Conservation (phyloP, 2,113 vertebrate species). For the Bothrops jararaca region DNA sequence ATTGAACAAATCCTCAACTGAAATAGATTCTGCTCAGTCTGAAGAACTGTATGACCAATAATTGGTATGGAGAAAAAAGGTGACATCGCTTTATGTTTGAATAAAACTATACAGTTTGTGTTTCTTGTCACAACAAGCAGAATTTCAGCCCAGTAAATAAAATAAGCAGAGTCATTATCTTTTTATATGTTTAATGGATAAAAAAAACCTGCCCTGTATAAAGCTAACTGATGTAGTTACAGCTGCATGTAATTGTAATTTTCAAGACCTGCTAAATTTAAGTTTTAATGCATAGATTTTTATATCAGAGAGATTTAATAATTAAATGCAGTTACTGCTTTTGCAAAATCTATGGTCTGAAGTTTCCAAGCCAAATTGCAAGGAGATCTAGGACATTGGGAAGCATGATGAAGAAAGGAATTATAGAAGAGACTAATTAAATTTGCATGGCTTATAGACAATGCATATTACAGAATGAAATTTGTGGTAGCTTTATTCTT, state of each 20-base stretch:
- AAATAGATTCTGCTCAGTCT: not conserved
- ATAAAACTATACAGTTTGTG: not conserved
- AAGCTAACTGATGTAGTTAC: not conserved
- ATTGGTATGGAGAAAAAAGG: not conserved
- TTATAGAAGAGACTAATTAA: not conserved
- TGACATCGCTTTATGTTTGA: not conserved
- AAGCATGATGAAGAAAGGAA: not conserved
- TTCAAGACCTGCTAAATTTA: not conserved
- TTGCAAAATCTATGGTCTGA: not conserved
- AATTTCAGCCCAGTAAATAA: not conserved
- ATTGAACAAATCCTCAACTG: not conserved
- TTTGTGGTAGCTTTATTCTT: not conserved
- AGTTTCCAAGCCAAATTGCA: not conserved
- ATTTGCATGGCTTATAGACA: not conserved
- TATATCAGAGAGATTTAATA: not conserved
- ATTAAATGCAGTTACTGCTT: not conserved
- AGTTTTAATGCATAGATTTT: not conserved
- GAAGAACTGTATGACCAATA: not conserved
- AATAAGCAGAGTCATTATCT: not conserved
- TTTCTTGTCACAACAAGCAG: not conserved
- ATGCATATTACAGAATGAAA: not conserved
- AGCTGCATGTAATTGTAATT: not conserved
- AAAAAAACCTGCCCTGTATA: not conserved
- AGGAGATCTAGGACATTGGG: not conserved
- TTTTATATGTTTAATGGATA: not conserved